phyloP scores from a whole-genome alignment of 1,140 invertebrate genomes.

The Ectropis grisescens region DNA sequence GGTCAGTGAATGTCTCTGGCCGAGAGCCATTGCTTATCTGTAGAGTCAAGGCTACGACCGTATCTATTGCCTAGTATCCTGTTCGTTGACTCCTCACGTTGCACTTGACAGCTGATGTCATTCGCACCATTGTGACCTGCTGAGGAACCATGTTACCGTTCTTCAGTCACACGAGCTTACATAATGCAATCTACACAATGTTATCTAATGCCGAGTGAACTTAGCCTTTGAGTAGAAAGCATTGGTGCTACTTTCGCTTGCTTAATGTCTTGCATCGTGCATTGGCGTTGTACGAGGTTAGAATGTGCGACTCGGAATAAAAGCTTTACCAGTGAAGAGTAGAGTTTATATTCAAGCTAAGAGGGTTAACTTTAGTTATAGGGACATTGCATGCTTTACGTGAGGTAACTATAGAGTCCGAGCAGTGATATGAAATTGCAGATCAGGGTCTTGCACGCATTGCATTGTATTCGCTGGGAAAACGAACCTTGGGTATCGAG shows the following conservation, averaged over 20 bases:
- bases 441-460: conserved; percentile 20
- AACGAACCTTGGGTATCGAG: conserved; percentile 14
- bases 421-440: conserved; percentile 31
- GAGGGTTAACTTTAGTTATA: conserved; percentile 14
- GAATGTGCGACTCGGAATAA: conserved; percentile 8
- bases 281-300: conserved; percentile 18
- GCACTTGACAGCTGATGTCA: conserved; percentile 64
- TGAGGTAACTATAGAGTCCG: conserved; percentile 53
- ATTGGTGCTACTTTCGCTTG: conserved; percentile 53
- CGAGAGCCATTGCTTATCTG: conserved; percentile 32
- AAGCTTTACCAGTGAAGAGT: conserved; percentile 15
- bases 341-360: conserved; percentile 13
- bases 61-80: conserved; percentile 60
- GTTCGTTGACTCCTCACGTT: conserved; percentile 49
- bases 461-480: conserved; percentile 29
- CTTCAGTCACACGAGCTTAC: conserved; percentile 51
- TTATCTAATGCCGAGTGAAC: conserved; percentile 26
- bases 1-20: conserved; percentile 27
- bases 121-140: conserved; percentile 57
- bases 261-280: conserved; percentile 20
- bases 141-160: conserved; percentile 58
- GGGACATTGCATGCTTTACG: conserved; percentile 43
- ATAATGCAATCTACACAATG: conserved; percentile 52
- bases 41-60: conserved; percentile 51
- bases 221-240: conserved; percentile 24